phyloP scores from a whole-genome alignment of 2,113 vertebrate genomes.

The Hucho hucho region DNA sequence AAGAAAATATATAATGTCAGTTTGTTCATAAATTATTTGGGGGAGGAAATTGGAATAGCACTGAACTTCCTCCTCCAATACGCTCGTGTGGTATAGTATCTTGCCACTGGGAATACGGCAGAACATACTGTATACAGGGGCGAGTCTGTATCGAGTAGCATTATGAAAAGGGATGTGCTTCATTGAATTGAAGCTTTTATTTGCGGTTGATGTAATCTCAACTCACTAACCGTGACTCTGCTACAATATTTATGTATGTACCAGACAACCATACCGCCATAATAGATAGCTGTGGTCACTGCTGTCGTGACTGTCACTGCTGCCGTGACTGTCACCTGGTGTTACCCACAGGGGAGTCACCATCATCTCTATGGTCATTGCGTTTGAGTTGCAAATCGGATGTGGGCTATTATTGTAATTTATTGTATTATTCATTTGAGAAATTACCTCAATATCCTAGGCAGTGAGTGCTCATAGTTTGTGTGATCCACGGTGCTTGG shows the following conservation, averaged over 20 bases:
- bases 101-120: no score
- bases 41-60: conserved; percentile 37
- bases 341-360: conserved; percentile 21
- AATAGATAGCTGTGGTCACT: conserved; percentile 34
- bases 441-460: conserved; percentile 1
- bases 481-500: neutral
- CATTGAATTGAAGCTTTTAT: conserved; percentile 5
- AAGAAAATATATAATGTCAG: conserved; percentile 30
- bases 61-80: neutral
- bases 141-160: conserved; percentile 22
- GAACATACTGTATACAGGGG: no score
- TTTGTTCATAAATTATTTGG: conserved; percentile 33
- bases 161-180: conserved; percentile 28
- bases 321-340: conserved; percentile 44
- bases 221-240: conserved; percentile 32
- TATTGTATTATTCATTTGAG: conserved; percentile 54
- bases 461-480: conserved; percentile 36
- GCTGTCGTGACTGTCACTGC: conserved; percentile 26
- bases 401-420: conserved; percentile 52
- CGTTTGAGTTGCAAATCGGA: conserved; percentile 51
- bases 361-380: conserved; percentile 22
- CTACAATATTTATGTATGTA: conserved; percentile 47
- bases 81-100: no score
- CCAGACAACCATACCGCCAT: neutral
- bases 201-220: conserved; percentile 42